Base-by-base conservation (phyloP, 2,113 vertebrate genomes). In the Ceyx margarethae region DNA sequence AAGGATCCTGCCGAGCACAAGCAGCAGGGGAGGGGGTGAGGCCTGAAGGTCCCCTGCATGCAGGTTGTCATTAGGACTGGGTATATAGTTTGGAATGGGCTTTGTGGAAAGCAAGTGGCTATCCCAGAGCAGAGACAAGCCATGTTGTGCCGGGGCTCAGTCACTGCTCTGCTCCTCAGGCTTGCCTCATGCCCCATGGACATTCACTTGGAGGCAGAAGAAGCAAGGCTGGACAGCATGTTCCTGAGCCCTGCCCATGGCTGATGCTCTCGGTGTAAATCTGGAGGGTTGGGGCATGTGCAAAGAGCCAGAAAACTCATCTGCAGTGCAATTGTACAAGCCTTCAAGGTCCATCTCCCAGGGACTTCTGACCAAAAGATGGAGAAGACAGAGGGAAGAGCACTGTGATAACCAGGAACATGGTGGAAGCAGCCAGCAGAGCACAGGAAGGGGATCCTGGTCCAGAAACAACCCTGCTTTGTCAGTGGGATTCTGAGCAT, bases 191-290 rank as follows among this genome's bases (percentile, higher is more conserved):
- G 45, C 40, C 23, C 67, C 10, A 3, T 50, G 29, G 40, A 22
- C 28, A 17, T 48, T 17, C 29, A 9, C n/a, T 83, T 1, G 0
- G 28, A 81, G 77, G 35, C 65, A 68, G 35, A 15, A 25, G 15
- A 4, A 75, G 40, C 0, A 1, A 85, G 40, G 53, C n/a, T 1
- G 1, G 37, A 60, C 46, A 48, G 62, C 0, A 1, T 2, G 2
- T 43, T 75, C 31, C 62, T 23, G 42, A 75, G 48, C 50, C 21
- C 68, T 74, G 60, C 51, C 45, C 5, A 0, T 2, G 3, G 18
- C 16, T 6, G 15, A 9, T 79, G 57, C 51, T 61, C 29, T 53
- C 23, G 5, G 12, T 13, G 13, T 73, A 56, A 57, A 60, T 53
- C 51, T 61, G 66, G n/a, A 74, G 51, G 8, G 3, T 14, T 53